A percentile compares a stretch with the other conserved stretches of the same genome.
These are phyloP conservation scores for Pseudoips prasinana DNA, from an alignment of 2,888 invertebrate species.

Conservation along the genomic window DNA sequence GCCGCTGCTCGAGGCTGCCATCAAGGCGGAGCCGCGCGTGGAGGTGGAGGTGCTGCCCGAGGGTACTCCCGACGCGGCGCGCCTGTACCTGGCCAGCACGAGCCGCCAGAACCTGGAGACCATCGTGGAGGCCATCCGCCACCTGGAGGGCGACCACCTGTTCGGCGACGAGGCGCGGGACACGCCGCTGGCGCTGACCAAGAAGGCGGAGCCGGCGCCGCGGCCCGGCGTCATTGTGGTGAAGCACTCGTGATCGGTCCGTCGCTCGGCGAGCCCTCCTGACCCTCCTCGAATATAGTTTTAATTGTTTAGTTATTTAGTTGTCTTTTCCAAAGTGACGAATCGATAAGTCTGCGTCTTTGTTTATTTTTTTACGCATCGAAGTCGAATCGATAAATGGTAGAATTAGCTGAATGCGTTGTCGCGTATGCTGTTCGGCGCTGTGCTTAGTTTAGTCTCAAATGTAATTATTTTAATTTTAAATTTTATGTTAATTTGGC, in stretches of 20 bases:
- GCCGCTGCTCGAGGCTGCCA: constrained; percentile 91
- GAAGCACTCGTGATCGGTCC: constrained; percentile 89
- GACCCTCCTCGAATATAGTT: constrained; percentile 78
- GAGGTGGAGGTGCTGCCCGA: constrained; percentile 86
- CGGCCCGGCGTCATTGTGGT: constrained; percentile 96
- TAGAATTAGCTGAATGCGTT: constrained; percentile 56
- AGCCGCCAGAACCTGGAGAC: constrained; percentile 98
- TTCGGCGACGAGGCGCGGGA: constrained; percentile 89
- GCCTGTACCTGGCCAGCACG: constrained; percentile 80
- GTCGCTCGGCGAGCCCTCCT: constrained; percentile 59
- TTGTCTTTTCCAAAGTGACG: constrained; percentile 78
- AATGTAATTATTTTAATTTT: constrained; percentile 62
- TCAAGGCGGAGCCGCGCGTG: constrained; percentile 93
- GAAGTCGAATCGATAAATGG: constrained; percentile 54
- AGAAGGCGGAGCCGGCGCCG: constrained; percentile 79
- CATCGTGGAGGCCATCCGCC: constrained; percentile 98
- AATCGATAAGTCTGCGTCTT: constrained; percentile 78
- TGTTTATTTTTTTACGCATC: constrained; percentile 62
- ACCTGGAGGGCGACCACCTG: constrained; percentile 97
- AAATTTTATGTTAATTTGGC: constrained; percentile 53
- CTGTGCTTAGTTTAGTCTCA: constrained; percentile 77
- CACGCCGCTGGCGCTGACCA: constrained; percentile 83
- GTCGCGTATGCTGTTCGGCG: constrained; percentile 60
- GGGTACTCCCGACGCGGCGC: constrained; percentile 62
- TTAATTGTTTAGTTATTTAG: constrained; percentile 71